These are phyloP conservation scores for Caenorhabditis sulstoni DNA, from an alignment of 2,888 invertebrate genomes.

Conservation along the genomic window DNA sequence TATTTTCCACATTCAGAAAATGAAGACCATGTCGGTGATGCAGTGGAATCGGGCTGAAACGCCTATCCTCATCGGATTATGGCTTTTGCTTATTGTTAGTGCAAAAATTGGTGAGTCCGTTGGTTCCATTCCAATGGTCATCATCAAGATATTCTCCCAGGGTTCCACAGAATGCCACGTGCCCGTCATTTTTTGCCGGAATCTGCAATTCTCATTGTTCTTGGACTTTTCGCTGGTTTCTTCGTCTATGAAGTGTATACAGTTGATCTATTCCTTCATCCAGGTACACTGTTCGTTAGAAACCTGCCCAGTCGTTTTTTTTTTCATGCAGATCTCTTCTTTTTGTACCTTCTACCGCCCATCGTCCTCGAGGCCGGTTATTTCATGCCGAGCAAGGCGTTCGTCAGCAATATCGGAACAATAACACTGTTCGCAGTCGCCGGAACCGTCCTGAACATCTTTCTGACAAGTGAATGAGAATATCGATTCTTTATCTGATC, in stretches of 20 bases:
- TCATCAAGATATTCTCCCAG: constrained; percentile 42
- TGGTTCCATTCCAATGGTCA: constrained; percentile 1
- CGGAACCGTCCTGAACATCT: constrained; percentile 95
- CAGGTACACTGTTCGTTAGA: constrained; percentile 55
- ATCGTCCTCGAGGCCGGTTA: constrained; percentile 98
- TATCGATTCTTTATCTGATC: constrained; percentile 4
- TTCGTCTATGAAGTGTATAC: constrained; percentile 64
- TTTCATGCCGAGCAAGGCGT: constrained; percentile 97
- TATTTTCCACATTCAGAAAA: constrained; percentile 9
- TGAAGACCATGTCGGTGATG: constrained; percentile 30
- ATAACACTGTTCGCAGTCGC: constrained; percentile 93
- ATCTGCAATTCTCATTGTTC: constrained; percentile 69
- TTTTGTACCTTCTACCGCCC: constrained; percentile 96
- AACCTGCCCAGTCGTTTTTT: neutral
- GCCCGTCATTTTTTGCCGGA: constrained; percentile 70
- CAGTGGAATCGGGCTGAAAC: constrained; percentile 75
- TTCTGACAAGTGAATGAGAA: constrained; percentile 83
- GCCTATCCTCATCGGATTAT: constrained; percentile 70
- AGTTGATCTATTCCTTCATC: constrained; percentile 70
- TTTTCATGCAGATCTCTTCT: constrained; percentile 88
- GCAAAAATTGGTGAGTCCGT: constrained; percentile 62
- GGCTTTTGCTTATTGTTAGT: constrained; percentile 72
- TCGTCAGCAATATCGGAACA: constrained; percentile 95
- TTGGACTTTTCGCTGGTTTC: constrained; percentile 68
- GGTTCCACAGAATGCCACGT: constrained; percentile 62